Conservation (phyloP, 2,113 vertebrate genomes). For the Myotis brandtii region DNA sequence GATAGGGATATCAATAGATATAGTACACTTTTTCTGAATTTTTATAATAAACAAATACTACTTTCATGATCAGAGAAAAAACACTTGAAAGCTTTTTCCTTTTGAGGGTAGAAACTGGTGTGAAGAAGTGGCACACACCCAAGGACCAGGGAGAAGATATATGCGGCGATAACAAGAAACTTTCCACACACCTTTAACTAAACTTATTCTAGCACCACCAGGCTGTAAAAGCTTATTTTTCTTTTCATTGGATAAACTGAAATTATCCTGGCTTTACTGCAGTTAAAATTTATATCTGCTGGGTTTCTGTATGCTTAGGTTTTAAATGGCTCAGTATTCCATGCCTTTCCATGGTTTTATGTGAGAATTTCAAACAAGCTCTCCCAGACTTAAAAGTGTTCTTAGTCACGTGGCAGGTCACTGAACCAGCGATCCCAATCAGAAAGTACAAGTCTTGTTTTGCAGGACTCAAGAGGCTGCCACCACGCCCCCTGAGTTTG, state of each 20-base stretch:
- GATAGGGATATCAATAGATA: not conserved
- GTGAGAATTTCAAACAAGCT: not conserved
- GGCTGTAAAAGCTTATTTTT: constrained; percentile 71
- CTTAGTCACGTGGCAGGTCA: not conserved
- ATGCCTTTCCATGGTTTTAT: not conserved
- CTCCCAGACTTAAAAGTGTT: not conserved
- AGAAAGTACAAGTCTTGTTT: not conserved
- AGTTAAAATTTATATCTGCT: constrained; percentile 68
- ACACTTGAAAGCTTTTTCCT: constrained; percentile 13
- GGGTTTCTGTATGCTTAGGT: constrained; percentile 31
- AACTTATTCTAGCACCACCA: constrained; percentile 47
- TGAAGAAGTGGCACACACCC: constrained; percentile 13
- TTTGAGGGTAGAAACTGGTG: not conserved
- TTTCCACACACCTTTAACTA: constrained; percentile 57
- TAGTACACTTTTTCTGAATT: not conserved
- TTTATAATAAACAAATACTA: constrained; percentile 42
- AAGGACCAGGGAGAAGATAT: not conserved
- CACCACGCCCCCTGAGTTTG: not conserved
- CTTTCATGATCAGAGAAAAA: not conserved
- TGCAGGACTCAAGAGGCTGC: not conserved
- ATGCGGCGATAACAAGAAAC: constrained; percentile 48
- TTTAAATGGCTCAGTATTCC: constrained; percentile 44
- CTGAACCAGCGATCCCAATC: not conserved
- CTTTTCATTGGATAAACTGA: constrained; percentile 63
- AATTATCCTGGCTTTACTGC: constrained; percentile 53